phyloP scores from a whole-genome alignment of 2,113 vertebrate species.

The Macquaria ambigua region DNA sequence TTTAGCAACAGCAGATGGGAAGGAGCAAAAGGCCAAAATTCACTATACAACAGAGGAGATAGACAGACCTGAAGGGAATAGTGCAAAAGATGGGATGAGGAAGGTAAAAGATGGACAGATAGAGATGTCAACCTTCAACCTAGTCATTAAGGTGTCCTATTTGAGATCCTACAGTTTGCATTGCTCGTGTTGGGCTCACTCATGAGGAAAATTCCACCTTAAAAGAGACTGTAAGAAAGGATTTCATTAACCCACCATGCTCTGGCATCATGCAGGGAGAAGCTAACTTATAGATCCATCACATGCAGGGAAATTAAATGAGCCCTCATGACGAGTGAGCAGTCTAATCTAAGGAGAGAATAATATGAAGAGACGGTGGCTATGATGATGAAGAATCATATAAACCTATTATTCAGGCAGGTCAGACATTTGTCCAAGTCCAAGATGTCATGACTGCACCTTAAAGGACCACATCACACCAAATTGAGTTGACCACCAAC shows the following conservation, averaged over 20 bases:
- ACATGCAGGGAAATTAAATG: conserved; percentile 16
- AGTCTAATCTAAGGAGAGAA: background rate
- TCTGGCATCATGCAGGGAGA: background rate
- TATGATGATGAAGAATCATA: background rate
- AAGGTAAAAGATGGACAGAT: background rate
- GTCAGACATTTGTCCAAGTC: background rate
- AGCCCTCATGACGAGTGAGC: background rate
- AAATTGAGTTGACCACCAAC: background rate
- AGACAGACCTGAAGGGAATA: background rate
- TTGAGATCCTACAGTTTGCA: background rate
- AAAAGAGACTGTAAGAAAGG: background rate
- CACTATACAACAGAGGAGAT: background rate
- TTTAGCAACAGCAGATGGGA: conserved; percentile 15
- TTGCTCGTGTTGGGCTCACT: conserved; percentile 4
- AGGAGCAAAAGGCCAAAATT: background rate
- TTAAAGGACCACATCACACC: background rate
- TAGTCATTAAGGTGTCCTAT: background rate
- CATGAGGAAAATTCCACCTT: conserved; percentile 6
- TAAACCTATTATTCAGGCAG: background rate
- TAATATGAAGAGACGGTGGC: background rate
- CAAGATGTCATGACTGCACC: background rate
- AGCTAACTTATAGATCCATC: background rate
- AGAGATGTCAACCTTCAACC: conserved; percentile 14
- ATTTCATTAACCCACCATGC: conserved; percentile 7
- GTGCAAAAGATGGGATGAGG: background rate